Base-by-base conservation (phyloP, 2,888 invertebrate species). In the Phytoseiulus persimilis region DNA sequence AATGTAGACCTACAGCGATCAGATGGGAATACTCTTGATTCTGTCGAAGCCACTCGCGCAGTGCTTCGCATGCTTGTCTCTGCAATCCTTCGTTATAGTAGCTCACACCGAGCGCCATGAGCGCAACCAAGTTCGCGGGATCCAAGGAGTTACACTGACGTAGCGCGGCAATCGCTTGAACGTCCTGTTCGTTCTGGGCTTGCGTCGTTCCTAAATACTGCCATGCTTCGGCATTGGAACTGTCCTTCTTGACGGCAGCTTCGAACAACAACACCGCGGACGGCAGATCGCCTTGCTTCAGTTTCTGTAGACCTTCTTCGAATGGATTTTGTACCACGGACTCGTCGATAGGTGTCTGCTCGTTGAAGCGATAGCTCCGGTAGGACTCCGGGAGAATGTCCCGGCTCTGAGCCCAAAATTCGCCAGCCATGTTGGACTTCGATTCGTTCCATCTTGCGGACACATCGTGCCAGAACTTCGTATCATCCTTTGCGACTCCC, bases 171-270 rank as follows among this genome's bases (percentile, higher is more conserved):
- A 99, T 99, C 18, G 98, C 98, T 91, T 95, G 94, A 2, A 96
- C 96, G 93, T 99, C 99, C 93, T 95, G 98, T 94, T 99, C 99
- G 94, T 99, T 99, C 94, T 99, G 98, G 83, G 99, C 97, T 93
- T 98, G 98, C 46, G 97, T 96, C 90, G 95, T 96, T 18, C 98
- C 98, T 89, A 98, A 93, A 83, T 96, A 93, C 91, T 96, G 95
- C 98, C 98, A 98, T 0, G 95, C 92, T 93, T 96, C 95, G 0
- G 95, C 94, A 92, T 96, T 95, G 89, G 95, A 94, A 0, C 96
- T 95, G 89, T 96, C 94, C 92, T 96, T 95, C 92, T 96, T 95
- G 2, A 95, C 97, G 18, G 98, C 98, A 90, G 97, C 97, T 93
- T 99, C 99, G 93, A 99, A 99, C 92, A 98, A 96, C 39, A 99